These are phyloP conservation scores for Nicator chloris DNA, from an alignment of 2,113 vertebrate genomes.

Conservation along the genomic window DNA sequence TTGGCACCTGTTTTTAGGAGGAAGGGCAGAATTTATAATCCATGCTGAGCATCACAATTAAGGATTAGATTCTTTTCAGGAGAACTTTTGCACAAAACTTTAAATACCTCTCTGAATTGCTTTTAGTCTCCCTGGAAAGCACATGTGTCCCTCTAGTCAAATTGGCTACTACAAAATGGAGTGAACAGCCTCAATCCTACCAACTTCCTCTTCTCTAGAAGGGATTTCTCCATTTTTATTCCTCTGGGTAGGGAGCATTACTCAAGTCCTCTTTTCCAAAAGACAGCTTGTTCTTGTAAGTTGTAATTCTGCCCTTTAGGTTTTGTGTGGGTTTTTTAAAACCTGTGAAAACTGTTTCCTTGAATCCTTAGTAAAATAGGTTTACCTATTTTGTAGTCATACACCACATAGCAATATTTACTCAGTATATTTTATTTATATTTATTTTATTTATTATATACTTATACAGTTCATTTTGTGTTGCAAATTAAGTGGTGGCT, in stretches of 20 bases:
- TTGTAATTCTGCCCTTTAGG: neutral
- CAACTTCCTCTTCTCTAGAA: slow-evolving; percentile 27
- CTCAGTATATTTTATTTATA: no score
- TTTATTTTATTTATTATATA: neutral
- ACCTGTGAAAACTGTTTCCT: neutral
- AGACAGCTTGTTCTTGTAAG: slow-evolving; percentile 11
- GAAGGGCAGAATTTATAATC: neutral
- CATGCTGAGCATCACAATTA: neutral
- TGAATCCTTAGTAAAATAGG: neutral
- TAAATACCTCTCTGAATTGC: neutral
- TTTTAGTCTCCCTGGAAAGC: neutral
- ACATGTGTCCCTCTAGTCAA: neutral
- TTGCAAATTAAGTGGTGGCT: neutral
- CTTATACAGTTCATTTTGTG: neutral
- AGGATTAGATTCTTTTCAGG: neutral
- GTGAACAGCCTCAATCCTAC: neutral
- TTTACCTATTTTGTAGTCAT: neutral
- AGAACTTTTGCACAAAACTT: neutral
- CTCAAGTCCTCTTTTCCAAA: slow-evolving; percentile 21
- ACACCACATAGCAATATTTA: no score
- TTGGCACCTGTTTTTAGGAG: neutral
- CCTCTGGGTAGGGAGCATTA: slow-evolving; percentile 19
- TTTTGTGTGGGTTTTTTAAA: neutral
- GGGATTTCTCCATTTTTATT: slow-evolving; percentile 38
- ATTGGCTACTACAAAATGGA: neutral